Conservation (phyloP, 2,113 vertebrate genomes). For the Peromyscus californicus region DNA sequence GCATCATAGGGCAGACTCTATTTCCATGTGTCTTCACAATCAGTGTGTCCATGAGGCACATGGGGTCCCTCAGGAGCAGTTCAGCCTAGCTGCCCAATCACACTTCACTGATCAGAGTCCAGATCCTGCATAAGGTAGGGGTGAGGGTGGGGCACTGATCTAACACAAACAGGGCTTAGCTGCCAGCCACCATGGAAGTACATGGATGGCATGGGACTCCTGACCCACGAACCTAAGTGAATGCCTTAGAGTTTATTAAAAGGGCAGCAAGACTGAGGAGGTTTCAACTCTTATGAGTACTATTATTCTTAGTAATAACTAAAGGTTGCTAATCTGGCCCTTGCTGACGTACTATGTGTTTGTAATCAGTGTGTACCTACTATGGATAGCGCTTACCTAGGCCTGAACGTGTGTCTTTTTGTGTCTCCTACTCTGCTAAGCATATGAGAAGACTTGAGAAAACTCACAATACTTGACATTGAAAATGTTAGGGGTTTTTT, state of each 20-base stretch:
- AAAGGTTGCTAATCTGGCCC: neutral
- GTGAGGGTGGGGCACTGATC: neutral
- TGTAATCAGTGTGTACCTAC: neutral
- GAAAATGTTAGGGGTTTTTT: neutral
- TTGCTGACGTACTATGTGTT: neutral
- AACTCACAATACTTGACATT: neutral
- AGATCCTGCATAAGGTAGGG: too few species aligned
- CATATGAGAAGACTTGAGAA: neutral
- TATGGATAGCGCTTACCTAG: neutral
- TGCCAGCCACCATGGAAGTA: too few species aligned
- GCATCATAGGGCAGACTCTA: neutral
- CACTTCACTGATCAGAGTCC: neutral
- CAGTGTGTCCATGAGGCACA: neutral
- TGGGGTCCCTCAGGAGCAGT: neutral
- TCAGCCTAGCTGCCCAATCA: too few species aligned
- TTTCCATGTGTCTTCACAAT: neutral
- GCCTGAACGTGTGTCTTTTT: neutral
- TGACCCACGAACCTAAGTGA: neutral
- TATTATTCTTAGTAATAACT: neutral
- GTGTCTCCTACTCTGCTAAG: too few species aligned
- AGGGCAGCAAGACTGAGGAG: too few species aligned
- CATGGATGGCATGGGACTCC: accelerated
- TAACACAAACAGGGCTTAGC: neutral
- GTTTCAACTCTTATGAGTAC: neutral
- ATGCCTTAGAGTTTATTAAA: neutral